A percentile compares a stretch with the other conserved stretches of the same genome.
Evolutionary conservation across 1,140 invertebrate species (phyloP).

Genomic region (Bombyx mandarina): DNA sequence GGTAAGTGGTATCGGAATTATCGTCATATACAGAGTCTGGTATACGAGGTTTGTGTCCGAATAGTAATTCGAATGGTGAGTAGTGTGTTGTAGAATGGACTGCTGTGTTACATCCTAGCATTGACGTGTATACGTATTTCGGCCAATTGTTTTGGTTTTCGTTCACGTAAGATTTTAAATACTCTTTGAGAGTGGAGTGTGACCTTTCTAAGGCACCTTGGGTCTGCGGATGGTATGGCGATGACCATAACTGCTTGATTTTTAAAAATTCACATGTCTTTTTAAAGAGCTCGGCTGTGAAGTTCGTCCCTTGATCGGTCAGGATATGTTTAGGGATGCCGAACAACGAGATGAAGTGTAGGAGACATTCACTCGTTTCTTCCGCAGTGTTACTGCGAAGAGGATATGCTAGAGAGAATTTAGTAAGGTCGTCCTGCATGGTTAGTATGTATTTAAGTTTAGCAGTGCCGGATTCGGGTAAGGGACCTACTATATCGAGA

Average conservation of each 20-base stretch:
- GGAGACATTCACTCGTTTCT: constrained; percentile 21
- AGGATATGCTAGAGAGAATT: constrained; percentile 32
- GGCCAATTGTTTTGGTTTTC: constrained; percentile 29
- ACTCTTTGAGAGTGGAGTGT: constrained; percentile 26
- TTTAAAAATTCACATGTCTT: constrained; percentile 31
- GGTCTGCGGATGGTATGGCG: constrained; percentile 46
- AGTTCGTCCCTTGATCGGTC: constrained; percentile 40
- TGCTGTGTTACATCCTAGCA: constrained; percentile 31
- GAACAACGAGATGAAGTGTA: constrained; percentile 40
- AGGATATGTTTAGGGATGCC: constrained; percentile 37
- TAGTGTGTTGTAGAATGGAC: constrained; percentile 11
- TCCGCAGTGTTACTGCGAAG: constrained; percentile 24
- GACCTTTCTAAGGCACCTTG: constrained; percentile 21
- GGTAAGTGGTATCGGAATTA: constrained; percentile 4
- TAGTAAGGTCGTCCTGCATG: constrained; percentile 29
- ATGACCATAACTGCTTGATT: constrained; percentile 31
- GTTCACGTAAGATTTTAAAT: constrained; percentile 30
- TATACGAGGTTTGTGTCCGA: constrained; percentile 24
- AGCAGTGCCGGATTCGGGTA: neutral
- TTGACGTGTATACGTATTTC: constrained; percentile 18
- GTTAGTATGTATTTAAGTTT: constrained; percentile 1
- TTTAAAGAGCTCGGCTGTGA: constrained; percentile 36
- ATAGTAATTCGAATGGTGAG: constrained; percentile 33
- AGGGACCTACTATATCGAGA: neutral
- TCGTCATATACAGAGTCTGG: constrained; percentile 14